phyloP scores from a whole-genome alignment of 1,140 invertebrate species.

The Polypedilum vanderplanki region DNA sequence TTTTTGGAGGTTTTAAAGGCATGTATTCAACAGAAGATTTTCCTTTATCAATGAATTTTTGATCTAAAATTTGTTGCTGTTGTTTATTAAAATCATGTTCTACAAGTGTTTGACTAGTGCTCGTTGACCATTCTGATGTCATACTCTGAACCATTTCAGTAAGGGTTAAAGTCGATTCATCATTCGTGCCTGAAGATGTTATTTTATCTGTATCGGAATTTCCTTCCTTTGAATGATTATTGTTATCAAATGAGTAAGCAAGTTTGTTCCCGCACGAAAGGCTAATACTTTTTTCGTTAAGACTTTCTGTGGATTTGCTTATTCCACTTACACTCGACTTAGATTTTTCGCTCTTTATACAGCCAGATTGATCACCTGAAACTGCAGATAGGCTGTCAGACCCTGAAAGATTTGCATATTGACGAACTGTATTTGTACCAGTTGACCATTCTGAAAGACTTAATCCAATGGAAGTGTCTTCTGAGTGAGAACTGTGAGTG shows the following conservation, averaged over 20 bases:
- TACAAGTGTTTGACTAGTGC: slow-evolving; percentile 52
- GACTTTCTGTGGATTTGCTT: slow-evolving; percentile 42
- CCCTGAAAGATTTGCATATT: slow-evolving; percentile 62
- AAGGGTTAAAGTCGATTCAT: slow-evolving; percentile 51
- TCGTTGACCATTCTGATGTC: slow-evolving; percentile 52
- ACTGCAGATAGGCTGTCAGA: slow-evolving; percentile 54
- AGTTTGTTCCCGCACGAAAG: slow-evolving; percentile 37
- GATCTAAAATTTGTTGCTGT: not conserved
- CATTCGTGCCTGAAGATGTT: slow-evolving; percentile 51
- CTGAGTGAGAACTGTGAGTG: slow-evolving; percentile 69
- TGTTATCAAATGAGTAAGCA: slow-evolving; percentile 38
- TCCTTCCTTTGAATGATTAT: slow-evolving; percentile 42
- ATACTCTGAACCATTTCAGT: slow-evolving; percentile 50
- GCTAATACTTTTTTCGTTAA: slow-evolving; percentile 42
- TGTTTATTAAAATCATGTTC: slow-evolving; percentile 33
- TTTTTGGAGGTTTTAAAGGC: slow-evolving; percentile 38
- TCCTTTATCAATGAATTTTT: not conserved
- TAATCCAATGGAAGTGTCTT: slow-evolving; percentile 74
- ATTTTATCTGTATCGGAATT: slow-evolving; percentile 51
- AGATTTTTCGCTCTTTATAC: slow-evolving; percentile 55
- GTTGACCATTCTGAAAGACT: slow-evolving; percentile 80
- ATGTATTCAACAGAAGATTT: slow-evolving; percentile 36
- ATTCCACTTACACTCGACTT: slow-evolving; percentile 47
- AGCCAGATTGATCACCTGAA: slow-evolving; percentile 46
- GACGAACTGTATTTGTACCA: slow-evolving; percentile 68